Evolutionary conservation across 1,140 invertebrate genomes (phyloP).

Genomic region (Drosophila arizonae): DNA sequence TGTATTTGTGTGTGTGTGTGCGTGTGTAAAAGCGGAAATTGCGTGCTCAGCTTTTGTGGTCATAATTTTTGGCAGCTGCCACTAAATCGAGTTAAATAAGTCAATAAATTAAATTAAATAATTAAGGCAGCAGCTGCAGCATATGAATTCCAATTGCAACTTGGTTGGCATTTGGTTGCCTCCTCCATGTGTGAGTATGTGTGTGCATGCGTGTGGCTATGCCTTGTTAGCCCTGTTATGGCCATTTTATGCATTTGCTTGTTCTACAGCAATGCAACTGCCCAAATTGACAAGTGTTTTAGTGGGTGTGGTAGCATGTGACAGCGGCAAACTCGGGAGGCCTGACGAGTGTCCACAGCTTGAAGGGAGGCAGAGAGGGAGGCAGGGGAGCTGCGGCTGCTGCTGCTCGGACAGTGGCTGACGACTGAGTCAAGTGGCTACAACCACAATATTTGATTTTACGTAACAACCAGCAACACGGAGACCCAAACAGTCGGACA

Average conservation of each 20-base stretch:
- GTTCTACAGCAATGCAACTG: conserved; percentile 50
- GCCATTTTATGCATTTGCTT: conserved; percentile 64
- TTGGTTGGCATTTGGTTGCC: conserved; percentile 31
- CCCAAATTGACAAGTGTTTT: conserved; percentile 54
- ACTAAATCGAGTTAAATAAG: conserved; percentile 57
- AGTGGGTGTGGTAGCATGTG: conserved; percentile 16
- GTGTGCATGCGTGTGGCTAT: background rate
- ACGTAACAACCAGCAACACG: background rate
- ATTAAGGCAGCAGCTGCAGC: conserved; percentile 38
- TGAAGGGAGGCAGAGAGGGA: background rate
- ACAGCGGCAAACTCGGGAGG: conserved; percentile 7
- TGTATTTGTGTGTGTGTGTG: conserved; percentile 14
- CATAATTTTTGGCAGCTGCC: conserved; percentile 45
- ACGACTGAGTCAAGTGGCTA: conserved; percentile 3
- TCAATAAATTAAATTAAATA: conserved; percentile 70
- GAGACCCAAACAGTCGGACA: background rate
- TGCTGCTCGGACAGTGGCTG: background rate
- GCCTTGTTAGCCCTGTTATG: conserved; percentile 28
- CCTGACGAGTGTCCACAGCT: background rate
- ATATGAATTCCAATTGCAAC: conserved; percentile 15
- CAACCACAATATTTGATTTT: conserved; percentile 17
- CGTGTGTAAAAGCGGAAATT: conserved; percentile 21
- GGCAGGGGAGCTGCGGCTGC: background rate
- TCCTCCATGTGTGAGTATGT: background rate
- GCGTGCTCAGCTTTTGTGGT: conserved; percentile 19